Evolutionary conservation across 2,113 vertebrate genomes (phyloP).

Genomic region (Genyomyrus donnyi): DNA sequence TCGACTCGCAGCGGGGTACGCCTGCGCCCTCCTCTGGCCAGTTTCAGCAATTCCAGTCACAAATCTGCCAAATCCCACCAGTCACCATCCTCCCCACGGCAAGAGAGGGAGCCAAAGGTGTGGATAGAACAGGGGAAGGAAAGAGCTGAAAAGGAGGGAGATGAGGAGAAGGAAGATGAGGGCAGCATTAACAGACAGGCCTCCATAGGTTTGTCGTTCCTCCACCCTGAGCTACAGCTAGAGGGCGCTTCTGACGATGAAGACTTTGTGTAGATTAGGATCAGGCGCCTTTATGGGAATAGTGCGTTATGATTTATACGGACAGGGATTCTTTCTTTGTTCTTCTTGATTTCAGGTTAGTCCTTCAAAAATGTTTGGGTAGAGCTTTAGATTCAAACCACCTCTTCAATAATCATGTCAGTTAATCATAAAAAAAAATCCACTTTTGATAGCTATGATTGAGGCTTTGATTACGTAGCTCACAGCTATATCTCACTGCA

Average conservation of each 20-base stretch:
- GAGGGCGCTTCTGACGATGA: slow-evolving; percentile 38
- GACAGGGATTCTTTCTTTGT: background rate
- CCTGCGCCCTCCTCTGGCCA: slow-evolving; percentile 87
- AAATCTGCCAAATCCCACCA: slow-evolving; percentile 59
- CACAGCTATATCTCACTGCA: background rate
- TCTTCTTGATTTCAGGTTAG: background rate
- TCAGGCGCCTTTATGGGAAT: background rate
- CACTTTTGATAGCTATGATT: background rate
- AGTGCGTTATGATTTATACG: background rate
- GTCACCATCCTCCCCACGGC: slow-evolving; percentile 40
- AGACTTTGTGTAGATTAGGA: slow-evolving; percentile 46
- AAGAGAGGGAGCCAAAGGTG: slow-evolving; percentile 45
- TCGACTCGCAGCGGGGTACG: slow-evolving; percentile 83
- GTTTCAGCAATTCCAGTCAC: slow-evolving; percentile 75
- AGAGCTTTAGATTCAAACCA: background rate
- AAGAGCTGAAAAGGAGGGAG: slow-evolving; percentile 43
- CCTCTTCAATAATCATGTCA: background rate
- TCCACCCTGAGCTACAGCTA: slow-evolving; percentile 43
- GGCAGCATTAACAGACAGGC: slow-evolving; percentile 35
- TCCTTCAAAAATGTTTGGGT: background rate
- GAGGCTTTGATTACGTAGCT: background rate
- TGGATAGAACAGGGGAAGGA: slow-evolving; percentile 49
- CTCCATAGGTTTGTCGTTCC: slow-evolving; percentile 47
- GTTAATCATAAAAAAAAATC: background rate
- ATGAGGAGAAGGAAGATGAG: slow-evolving; percentile 20